Evolutionary conservation across 2,797 vertebrate species (phyloP).

Genomic region (Hipposideros larvatus): DNA sequence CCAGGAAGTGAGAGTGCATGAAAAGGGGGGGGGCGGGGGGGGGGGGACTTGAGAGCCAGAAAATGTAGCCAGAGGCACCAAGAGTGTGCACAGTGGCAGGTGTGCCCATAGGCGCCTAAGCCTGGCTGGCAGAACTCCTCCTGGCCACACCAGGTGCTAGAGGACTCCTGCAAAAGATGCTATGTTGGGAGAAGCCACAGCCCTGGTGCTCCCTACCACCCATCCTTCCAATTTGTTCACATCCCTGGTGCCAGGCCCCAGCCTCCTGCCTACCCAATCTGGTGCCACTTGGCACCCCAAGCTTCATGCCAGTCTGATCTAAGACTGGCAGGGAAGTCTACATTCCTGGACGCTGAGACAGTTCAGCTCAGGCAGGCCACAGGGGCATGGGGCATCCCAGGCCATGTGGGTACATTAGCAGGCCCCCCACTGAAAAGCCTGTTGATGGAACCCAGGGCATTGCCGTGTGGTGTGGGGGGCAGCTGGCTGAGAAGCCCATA

Average conservation of each 20-base stretch:
- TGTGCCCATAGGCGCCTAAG: constrained; percentile 52
- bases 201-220: neutral
- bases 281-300: constrained; percentile 65
- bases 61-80: constrained; percentile 74
- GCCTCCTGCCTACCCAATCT: constrained; percentile 55
- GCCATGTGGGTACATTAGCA: constrained; percentile 49
- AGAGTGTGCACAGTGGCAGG: constrained; percentile 51
- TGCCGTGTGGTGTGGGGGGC: no score
- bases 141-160: constrained; percentile 49
- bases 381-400: constrained; percentile 66
- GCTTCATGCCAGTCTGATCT: constrained; percentile 69
- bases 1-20: constrained; percentile 51
- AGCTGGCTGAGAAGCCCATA: neutral
- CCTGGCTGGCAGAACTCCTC: constrained; percentile 48
- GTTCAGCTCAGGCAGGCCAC: constrained; percentile 56
- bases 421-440: neutral
- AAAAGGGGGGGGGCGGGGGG: neutral
- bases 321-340: constrained; percentile 73
- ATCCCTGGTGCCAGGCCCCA: neutral
- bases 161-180: constrained; percentile 8
- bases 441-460: neutral
- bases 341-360: constrained; percentile 82
- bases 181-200: neutral
- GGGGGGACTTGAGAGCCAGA: constrained; percentile 51
- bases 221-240: constrained; percentile 36